Conservation (phyloP, 2,113 vertebrate species). For the Limanda limanda region DNA sequence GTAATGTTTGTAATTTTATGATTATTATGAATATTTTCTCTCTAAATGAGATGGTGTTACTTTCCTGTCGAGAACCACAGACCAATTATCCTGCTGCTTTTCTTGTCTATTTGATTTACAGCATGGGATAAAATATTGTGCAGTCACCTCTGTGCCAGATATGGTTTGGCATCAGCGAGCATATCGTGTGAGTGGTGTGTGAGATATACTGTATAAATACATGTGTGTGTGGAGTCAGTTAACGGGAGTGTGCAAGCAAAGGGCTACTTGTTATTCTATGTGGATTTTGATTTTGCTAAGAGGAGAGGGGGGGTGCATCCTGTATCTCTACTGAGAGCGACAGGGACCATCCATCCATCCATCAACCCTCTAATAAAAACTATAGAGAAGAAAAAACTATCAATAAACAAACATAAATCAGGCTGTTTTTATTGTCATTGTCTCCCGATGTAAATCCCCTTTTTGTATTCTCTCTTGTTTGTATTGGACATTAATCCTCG, state of each 20-base stretch:
- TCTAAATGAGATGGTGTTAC: conserved; percentile 1
- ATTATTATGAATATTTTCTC: conserved; percentile 6
- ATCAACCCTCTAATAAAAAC: conserved; percentile 1
- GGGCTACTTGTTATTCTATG: conserved; percentile 78
- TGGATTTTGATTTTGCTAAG: conserved; percentile 72
- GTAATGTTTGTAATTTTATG: not conserved
- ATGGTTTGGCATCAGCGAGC: conserved; percentile 12
- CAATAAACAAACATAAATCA: not conserved
- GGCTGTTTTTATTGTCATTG: not conserved
- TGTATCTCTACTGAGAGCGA: too few relatives aligned
- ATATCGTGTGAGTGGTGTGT: not conserved
- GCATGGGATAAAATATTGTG: conserved; percentile 3
- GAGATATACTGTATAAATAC: conserved; percentile 8
- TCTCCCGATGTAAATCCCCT: conserved; percentile 17
- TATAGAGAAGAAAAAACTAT: not conserved
- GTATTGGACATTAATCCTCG: not conserved
- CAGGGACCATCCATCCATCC: not conserved
- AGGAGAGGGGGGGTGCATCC: conserved; percentile 53
- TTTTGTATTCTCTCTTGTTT: not conserved
- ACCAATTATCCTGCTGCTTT: conserved; percentile 17
- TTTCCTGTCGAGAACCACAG: conserved; percentile 11
- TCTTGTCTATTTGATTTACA: conserved; percentile 1
- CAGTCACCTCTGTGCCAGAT: conserved; percentile 4
- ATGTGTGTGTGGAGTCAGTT: conserved; percentile 15
- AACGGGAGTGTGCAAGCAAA: conserved; percentile 51